Conservation (phyloP, 2,113 vertebrate genomes). For the Crotalus viridis region DNA sequence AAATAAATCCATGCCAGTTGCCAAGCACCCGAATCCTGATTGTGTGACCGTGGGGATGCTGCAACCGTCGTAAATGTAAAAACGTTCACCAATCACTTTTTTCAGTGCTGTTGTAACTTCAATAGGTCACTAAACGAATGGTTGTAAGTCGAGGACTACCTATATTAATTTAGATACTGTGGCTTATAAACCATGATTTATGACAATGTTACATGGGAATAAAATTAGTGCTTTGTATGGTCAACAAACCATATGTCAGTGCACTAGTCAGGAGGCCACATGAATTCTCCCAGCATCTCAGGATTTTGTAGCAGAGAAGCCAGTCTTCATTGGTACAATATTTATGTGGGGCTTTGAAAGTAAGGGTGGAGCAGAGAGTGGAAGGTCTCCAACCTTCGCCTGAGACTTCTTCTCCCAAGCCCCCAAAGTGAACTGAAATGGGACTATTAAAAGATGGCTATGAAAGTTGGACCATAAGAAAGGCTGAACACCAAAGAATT, state of each 20-base stretch:
- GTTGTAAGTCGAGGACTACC: not conserved
- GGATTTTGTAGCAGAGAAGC: not conserved
- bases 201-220: not conserved
- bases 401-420: not conserved
- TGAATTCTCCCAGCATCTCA: not conserved
- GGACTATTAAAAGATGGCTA: not conserved
- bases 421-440: not conserved
- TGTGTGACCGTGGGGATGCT: not conserved
- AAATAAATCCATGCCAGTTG: not conserved
- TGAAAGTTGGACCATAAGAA: too few species aligned
- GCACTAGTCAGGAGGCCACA: not conserved
- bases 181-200: not conserved
- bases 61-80: not conserved
- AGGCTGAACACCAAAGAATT: too few species aligned
- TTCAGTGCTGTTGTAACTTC: not conserved
- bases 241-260: not conserved
- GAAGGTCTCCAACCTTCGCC: not conserved
- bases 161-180: not conserved
- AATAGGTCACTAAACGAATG: not conserved
- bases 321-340: not conserved
- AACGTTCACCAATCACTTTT: not conserved
- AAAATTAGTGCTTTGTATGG: not conserved
- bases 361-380: not conserved
- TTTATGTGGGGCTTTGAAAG: not conserved
- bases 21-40: not conserved